Conservation (phyloP, 2,797 vertebrate genomes). For the Dendrocincla fuliginosa region DNA sequence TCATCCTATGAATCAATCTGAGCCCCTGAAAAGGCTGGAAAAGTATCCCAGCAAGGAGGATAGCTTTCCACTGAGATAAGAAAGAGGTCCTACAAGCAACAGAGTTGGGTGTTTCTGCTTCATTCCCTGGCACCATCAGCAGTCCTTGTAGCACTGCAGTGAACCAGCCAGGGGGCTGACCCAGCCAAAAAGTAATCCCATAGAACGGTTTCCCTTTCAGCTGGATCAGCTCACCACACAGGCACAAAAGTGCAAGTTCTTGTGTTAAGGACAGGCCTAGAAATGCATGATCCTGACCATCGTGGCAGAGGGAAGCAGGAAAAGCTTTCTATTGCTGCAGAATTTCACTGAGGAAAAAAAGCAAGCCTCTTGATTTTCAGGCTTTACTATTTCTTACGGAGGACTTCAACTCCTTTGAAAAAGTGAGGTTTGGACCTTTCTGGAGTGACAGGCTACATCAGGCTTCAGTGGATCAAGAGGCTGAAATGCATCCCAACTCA, state of each 20-base stretch:
- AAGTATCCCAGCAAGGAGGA: not conserved
- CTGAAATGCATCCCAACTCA: slow-evolving; percentile 16
- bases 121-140: not conserved
- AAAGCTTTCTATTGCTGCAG: not conserved
- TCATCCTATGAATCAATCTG: not conserved
- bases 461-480: not conserved
- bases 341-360: not conserved
- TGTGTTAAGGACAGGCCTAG: not conserved
- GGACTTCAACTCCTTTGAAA: not conserved
- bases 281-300: not conserved
- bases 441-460: not conserved
- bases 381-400: not conserved
- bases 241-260: not conserved
- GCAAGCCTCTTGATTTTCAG: not conserved
- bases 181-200: not conserved
- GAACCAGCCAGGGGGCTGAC: not conserved
- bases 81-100: not conserved
- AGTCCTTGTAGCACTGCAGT: not conserved
- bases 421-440: not conserved
- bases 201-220: not conserved
- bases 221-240: not conserved
- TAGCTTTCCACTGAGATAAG: not conserved
- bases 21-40: not conserved
- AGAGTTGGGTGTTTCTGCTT: not conserved
- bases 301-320: not conserved